phyloP scores from a whole-genome alignment of 2,113 vertebrate genomes.

The Eonycteris spelaea region DNA sequence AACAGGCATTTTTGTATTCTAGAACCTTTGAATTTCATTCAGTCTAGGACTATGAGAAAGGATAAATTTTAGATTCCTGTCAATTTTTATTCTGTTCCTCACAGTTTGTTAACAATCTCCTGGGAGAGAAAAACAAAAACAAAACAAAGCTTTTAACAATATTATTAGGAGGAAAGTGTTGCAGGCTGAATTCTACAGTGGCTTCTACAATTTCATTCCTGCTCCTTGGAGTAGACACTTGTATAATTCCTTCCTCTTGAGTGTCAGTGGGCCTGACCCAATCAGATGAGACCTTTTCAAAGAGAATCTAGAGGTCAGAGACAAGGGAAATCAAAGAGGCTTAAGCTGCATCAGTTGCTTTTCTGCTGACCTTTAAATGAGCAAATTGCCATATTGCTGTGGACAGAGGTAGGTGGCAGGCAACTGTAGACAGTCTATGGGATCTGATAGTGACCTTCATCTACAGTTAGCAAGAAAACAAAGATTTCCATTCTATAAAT shows the following conservation, averaged over 20 bases:
- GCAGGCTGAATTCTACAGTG: not conserved
- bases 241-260: not conserved
- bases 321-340: not conserved
- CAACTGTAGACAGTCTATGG: not conserved
- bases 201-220: not conserved
- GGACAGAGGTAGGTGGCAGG: not conserved
- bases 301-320: not conserved
- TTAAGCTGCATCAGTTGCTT: not conserved
- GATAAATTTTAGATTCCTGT: not conserved
- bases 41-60: not conserved
- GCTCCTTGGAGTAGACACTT: not conserved
- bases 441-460: not conserved
- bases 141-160: not conserved
- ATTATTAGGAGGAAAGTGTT: not conserved
- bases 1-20: not conserved
- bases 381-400: not conserved
- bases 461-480: not conserved
- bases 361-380: not conserved
- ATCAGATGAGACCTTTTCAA: not conserved
- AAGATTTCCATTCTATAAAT: not conserved
- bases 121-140: not conserved
- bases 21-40: not conserved
- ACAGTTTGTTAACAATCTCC: not conserved
- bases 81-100: not conserved
- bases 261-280: fast-evolving